A percentile compares a stretch with the other conserved stretches of the same genome.
phyloP scores from a whole-genome alignment of 2,113 vertebrate species.

The Solenodon paradoxus region DNA sequence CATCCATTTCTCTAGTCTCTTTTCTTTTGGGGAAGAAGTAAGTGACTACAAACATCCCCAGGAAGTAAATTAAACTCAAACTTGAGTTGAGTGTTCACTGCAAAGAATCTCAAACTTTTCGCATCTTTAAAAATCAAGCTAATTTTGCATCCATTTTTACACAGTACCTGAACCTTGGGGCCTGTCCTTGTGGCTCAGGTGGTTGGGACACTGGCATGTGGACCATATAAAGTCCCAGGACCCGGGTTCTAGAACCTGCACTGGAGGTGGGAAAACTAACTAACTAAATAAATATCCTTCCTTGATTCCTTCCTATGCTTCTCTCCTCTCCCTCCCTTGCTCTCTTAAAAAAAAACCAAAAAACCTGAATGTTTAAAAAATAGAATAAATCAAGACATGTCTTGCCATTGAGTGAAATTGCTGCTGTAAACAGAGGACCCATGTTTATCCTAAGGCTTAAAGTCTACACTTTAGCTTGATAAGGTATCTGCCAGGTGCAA shows the following conservation, averaged over 20 bases:
- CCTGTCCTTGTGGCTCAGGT: too few species aligned
- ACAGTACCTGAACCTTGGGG: neutral
- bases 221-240: too few species aligned
- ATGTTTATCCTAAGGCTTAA: neutral
- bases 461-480: neutral
- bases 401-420: neutral
- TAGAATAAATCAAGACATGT: too few species aligned
- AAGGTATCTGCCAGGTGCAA: neutral
- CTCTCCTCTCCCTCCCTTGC: too few species aligned
- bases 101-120: neutral
- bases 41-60: neutral
- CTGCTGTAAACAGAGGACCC: neutral
- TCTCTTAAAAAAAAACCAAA: too few species aligned
- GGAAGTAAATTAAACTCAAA: slow-evolving; percentile 3
- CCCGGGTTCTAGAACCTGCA: too few species aligned
- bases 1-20: neutral
- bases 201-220: too few species aligned
- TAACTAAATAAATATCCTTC: too few species aligned
- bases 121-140: neutral
- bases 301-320: too few species aligned
- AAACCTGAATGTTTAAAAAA: too few species aligned
- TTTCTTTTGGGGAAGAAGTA: neutral
- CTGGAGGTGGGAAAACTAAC: too few species aligned
- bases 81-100: neutral
- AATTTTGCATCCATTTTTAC: neutral